These are phyloP conservation scores for Anodontia alba DNA, from an alignment of 2,888 invertebrate genomes.

Conservation along the genomic window DNA sequence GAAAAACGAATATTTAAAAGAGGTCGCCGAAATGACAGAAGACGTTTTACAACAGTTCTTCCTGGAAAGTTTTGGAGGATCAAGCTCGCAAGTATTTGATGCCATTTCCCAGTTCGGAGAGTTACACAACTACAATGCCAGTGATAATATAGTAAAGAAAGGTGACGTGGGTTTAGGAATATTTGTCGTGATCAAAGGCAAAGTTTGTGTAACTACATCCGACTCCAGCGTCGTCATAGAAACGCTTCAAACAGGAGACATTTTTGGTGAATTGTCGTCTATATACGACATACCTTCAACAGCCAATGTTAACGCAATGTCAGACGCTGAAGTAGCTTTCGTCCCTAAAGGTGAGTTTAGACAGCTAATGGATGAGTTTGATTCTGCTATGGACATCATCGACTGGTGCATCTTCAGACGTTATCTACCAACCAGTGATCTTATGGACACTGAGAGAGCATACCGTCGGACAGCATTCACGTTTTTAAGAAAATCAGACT, in stretches of 20 bases:
- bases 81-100: constrained; percentile 28
- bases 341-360: constrained; percentile 8
- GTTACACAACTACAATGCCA: neutral
- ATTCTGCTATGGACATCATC: constrained; percentile 44
- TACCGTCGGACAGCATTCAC: constrained; percentile 48
- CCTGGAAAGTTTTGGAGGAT: constrained; percentile 18
- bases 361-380: constrained; percentile 27
- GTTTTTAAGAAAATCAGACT: constrained; percentile 31
- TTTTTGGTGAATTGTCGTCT: constrained; percentile 56
- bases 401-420: constrained; percentile 61
- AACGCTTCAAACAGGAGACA: constrained; percentile 28
- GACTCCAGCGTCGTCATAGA: constrained; percentile 18
- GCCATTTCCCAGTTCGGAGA: constrained; percentile 13
- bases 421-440: constrained; percentile 58
- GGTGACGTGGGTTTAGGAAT: constrained; percentile 23
- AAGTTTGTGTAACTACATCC: constrained; percentile 37
- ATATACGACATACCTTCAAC: constrained; percentile 44
- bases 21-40: neutral
- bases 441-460: constrained; percentile 43
- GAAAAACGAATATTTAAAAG: neutral
- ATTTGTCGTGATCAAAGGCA: constrained; percentile 40
- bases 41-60: constrained; percentile 28
- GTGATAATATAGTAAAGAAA: constrained; percentile 25
- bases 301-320: constrained; percentile 32
- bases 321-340: constrained; percentile 18